Evolutionary conservation across 2,113 vertebrate species (phyloP).

Genomic region (Paradisaea rubra): DNA sequence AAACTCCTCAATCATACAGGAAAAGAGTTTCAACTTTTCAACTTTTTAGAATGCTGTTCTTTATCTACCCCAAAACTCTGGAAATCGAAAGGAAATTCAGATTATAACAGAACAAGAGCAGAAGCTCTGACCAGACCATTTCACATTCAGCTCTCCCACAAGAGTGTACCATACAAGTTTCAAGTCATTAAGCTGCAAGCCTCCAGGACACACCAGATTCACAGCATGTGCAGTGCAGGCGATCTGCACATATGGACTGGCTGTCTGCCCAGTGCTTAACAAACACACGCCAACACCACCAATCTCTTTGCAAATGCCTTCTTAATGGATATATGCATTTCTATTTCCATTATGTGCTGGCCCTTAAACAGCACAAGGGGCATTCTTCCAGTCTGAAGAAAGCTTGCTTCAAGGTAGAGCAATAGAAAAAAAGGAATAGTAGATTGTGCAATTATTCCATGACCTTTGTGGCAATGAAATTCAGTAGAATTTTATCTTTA

Average conservation of each 20-base stretch:
- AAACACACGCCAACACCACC: background rate
- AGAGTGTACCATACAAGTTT: background rate
- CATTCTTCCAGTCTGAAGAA: background rate
- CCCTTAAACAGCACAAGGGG: background rate
- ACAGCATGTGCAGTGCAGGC: background rate
- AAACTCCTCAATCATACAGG: background rate
- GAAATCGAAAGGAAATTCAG: background rate
- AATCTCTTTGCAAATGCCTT: background rate
- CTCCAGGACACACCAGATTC: background rate
- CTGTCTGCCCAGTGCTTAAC: background rate
- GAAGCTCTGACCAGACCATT: background rate
- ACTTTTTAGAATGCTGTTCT: background rate
- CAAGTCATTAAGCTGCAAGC: background rate
- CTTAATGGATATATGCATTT: background rate
- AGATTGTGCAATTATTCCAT: background rate
- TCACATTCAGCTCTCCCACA: background rate
- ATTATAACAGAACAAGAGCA: background rate
- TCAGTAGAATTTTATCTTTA: background rate
- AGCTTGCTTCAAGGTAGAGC: background rate
- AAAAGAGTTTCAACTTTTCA: background rate
- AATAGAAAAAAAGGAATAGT: background rate
- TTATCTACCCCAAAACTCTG: background rate
- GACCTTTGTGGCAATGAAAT: background rate
- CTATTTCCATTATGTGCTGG: background rate
- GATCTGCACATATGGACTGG: background rate